Evolutionary conservation across 2,888 invertebrate species (phyloP).

Genomic region (Sclerodermus sp.): DNA sequence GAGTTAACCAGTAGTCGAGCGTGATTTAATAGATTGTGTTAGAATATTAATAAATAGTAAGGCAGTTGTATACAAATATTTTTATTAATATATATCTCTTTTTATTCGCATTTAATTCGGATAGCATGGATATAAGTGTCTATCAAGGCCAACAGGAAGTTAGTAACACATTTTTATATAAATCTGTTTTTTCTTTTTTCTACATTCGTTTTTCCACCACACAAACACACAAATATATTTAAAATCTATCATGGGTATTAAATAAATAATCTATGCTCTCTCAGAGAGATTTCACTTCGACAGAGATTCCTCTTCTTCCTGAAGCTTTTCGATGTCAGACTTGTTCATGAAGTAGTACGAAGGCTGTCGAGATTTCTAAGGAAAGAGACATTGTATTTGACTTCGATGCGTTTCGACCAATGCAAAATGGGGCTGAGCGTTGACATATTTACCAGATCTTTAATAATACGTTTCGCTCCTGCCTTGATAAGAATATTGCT

Average conservation of each 20-base stretch:
- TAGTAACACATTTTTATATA: too few relatives aligned
- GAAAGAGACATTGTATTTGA: background rate
- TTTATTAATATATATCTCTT: constrained; percentile 10
- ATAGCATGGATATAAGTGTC: too few relatives aligned
- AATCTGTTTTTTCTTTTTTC: constrained; percentile 1
- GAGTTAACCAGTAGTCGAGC: too few relatives aligned
- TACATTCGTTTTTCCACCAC: background rate
- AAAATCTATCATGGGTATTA: too few relatives aligned
- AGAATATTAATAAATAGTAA: constrained; percentile 4
- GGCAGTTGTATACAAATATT: constrained; percentile 10
- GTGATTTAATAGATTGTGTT: background rate
- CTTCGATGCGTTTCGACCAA: too few relatives aligned
- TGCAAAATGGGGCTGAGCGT: too few relatives aligned
- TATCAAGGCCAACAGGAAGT: too few relatives aligned
- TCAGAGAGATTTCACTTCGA: background rate
- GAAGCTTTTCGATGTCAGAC: constrained; percentile 80
- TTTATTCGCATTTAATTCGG: too few relatives aligned
- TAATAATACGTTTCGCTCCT: constrained; percentile 79
- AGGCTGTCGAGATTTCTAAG: constrained; percentile 80
- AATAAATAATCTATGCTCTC: background rate
- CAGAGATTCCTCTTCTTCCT: constrained; percentile 76
- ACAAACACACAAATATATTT: background rate
- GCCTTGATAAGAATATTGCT: constrained; percentile 80
- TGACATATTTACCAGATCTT: constrained; percentile 69
- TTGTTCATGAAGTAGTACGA: constrained; percentile 93